A percentile compares a stretch with the other conserved stretches of the same genome.
phyloP scores from a whole-genome alignment of 2,888 invertebrate species.

The Brenthis ino region DNA sequence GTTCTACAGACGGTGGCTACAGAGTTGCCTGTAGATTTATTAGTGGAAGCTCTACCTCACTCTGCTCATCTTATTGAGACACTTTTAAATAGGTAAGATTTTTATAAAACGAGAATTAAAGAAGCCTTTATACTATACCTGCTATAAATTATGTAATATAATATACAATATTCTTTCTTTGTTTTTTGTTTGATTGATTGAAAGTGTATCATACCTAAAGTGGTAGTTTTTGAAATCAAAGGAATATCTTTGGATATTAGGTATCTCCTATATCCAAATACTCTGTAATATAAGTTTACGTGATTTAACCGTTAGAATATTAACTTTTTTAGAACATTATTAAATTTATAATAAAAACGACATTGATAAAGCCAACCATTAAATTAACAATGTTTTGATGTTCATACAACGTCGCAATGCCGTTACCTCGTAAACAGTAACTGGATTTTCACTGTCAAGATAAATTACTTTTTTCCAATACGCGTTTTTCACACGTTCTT shows the following conservation, averaged over 20 bases:
- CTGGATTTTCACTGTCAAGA: conserved; percentile 28
- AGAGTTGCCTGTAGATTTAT: conserved; percentile 92
- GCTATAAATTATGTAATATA: too few species aligned
- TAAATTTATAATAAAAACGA: not conserved
- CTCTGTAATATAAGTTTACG: too few species aligned
- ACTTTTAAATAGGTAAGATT: conserved; percentile 85
- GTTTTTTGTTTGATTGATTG: too few species aligned
- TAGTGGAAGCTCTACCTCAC: conserved; percentile 94
- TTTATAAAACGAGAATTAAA: not conserved
- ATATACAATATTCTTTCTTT: too few species aligned
- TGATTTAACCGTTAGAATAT: too few species aligned
- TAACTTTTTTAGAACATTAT: too few species aligned
- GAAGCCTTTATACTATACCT: too few species aligned
- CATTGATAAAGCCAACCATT: not conserved
- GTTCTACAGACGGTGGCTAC: conserved; percentile 89
- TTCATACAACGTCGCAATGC: conserved; percentile 20
- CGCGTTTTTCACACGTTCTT: conserved; percentile 8
- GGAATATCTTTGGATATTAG: too few species aligned
- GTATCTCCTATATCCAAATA: too few species aligned
- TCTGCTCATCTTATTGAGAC: conserved; percentile 94
- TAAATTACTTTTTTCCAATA: conserved; percentile 5
- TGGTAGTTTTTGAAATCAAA: too few species aligned
- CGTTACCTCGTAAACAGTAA: conserved; percentile 24
- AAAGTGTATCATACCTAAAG: too few species aligned
- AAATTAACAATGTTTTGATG: conserved; percentile 5